Evolutionary conservation across 2,797 vertebrate species (phyloP).

Genomic region (Aselliscus stoliczkanus): DNA sequence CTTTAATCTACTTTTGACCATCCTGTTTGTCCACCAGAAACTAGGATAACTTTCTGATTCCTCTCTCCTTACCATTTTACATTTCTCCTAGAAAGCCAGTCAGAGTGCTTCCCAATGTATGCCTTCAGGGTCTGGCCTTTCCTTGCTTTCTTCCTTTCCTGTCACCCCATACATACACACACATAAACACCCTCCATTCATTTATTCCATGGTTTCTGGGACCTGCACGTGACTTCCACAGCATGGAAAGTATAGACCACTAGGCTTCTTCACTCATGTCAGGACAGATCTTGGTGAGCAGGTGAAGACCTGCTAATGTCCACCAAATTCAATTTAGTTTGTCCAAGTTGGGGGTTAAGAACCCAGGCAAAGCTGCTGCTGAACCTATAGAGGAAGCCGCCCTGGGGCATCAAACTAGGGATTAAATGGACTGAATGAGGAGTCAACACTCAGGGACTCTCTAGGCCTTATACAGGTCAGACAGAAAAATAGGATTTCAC

Average conservation of each 20-base stretch:
- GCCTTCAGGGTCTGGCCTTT: background rate
- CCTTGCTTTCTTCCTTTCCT: background rate
- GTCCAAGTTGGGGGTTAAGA: background rate
- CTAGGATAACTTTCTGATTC: background rate
- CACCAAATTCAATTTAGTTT: background rate
- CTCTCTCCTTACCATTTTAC: background rate
- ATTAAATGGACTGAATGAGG: slow-evolving; percentile 1
- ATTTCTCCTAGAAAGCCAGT: background rate
- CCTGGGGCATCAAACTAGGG: background rate
- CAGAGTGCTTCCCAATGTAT: background rate
- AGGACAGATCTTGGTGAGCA: background rate
- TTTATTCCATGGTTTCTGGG: background rate
- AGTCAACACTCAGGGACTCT: slow-evolving; percentile 53
- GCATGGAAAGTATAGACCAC: background rate
- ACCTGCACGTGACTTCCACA: background rate
- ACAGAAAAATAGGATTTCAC: background rate
- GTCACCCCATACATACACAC: background rate
- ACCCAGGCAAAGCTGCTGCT: slow-evolving; percentile 7
- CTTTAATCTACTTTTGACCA: background rate
- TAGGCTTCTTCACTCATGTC: background rate
- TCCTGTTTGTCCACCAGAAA: background rate
- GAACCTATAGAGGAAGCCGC: background rate
- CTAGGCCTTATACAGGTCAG: slow-evolving; percentile 9
- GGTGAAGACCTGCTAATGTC: background rate
- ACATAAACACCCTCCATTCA: background rate